Conservation (phyloP, 2,797 vertebrate genomes). For the Podarcis lilfordi region DNA sequence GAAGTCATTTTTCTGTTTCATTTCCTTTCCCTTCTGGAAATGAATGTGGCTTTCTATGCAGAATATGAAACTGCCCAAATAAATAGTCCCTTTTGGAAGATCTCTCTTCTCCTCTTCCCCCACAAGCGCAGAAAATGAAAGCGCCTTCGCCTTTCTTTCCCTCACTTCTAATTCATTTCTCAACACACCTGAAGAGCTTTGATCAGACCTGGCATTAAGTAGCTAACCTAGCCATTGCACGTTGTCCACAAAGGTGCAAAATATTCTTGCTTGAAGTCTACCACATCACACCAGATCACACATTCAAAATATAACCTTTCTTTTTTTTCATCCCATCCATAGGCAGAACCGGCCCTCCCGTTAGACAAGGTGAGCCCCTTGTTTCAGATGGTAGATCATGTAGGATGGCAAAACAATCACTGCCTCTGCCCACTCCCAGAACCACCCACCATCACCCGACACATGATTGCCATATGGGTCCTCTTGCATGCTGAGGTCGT, state of each 20-base stretch:
- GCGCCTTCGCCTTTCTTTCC: not conserved
- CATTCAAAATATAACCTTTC: not conserved
- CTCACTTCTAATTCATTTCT: not conserved
- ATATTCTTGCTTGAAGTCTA: not conserved
- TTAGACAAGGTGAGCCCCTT: not conserved
- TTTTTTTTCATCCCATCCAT: not conserved
- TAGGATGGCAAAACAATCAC: too few species aligned
- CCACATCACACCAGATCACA: not conserved
- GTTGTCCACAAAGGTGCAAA: not conserved
- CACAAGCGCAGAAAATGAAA: constrained; percentile 12
- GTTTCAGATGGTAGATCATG: too few species aligned
- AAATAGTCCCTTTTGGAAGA: constrained; percentile 52
- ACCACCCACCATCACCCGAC: too few species aligned
- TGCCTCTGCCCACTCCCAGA: not conserved
- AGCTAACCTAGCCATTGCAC: not conserved
- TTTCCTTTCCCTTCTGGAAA: constrained; percentile 66
- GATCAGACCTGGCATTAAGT: not conserved
- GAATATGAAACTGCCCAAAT: constrained; percentile 48
- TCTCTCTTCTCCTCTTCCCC: constrained; percentile 3
- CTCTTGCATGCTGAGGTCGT: not conserved
- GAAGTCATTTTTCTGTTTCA: constrained; percentile 73
- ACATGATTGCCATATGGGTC: not conserved
- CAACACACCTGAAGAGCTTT: not conserved
- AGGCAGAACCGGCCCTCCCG: too few species aligned
- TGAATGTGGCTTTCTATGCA: constrained; percentile 66